A percentile compares a stretch with the other conserved stretches of the same genome.
Conservation (phyloP, 2,113 vertebrate species). For the Stegastes partitus region DNA sequence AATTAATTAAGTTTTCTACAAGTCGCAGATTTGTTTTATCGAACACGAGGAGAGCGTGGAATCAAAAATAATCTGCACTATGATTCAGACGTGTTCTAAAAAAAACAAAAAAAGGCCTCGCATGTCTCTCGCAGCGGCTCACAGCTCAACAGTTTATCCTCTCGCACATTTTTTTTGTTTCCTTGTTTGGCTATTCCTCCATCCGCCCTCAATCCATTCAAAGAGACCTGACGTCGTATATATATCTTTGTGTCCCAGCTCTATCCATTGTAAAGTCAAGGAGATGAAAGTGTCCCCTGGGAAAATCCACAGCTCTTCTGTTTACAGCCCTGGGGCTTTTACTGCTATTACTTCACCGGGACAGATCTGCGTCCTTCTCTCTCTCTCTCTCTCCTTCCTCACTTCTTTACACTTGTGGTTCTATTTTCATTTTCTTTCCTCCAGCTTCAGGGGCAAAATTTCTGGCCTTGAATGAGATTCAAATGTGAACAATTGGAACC, state of each 20-base stretch:
- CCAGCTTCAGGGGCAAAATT: background rate
- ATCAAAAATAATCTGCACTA: constrained; percentile 12
- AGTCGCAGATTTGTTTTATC: constrained; percentile 11
- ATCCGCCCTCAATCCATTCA: constrained; percentile 49
- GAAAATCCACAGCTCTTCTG: constrained; percentile 60
- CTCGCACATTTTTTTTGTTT: constrained; percentile 31
- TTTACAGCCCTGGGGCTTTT: constrained; percentile 66
- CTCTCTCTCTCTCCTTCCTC: background rate
- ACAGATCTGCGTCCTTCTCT: constrained; percentile 30
- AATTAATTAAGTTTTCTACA: background rate
- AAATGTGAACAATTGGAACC: background rate
- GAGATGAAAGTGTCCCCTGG: constrained; percentile 64
- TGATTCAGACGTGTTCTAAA: background rate
- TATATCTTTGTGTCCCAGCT: constrained; percentile 56
- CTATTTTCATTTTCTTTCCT: background rate
- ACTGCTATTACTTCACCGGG: constrained; percentile 65
- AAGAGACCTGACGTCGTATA: constrained; percentile 42
- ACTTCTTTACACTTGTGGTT: background rate
- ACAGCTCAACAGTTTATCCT: constrained; percentile 39
- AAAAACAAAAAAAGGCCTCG: too few species aligned
- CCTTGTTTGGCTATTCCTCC: constrained; percentile 32
- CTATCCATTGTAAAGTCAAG: constrained; percentile 62
- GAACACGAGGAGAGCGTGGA: background rate
- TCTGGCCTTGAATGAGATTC: background rate
- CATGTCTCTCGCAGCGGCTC: constrained; percentile 3